A percentile compares a stretch with the other conserved stretches of the same genome.
phyloP scores from a whole-genome alignment of 1,140 invertebrate genomes.

The Daktulosphaira vitifoliae region DNA sequence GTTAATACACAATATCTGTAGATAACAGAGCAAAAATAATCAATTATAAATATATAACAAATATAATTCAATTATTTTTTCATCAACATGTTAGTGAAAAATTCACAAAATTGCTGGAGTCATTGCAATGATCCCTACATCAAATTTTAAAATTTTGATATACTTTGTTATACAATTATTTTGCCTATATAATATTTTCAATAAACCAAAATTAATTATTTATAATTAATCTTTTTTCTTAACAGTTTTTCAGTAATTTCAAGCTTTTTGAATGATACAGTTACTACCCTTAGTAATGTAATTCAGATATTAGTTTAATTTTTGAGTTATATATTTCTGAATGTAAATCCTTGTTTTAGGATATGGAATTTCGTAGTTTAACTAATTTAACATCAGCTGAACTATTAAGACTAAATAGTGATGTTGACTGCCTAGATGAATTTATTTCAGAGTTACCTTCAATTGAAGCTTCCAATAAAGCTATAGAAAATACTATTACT shows the following conservation, averaged over 20 bases:
- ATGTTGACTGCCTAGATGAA: constrained; percentile 58
- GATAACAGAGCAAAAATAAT: too few species aligned
- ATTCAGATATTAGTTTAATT: neutral
- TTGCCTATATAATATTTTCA: too few species aligned
- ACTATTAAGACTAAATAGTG: constrained; percentile 56
- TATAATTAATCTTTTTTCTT: neutral
- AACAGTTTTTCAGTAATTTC: constrained; percentile 5
- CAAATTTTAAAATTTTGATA: too few species aligned
- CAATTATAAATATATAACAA: too few species aligned
- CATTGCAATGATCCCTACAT: too few species aligned
- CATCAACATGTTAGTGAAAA: too few species aligned
- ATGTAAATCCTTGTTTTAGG: neutral
- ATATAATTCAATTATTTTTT: too few species aligned
- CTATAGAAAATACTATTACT: constrained; percentile 60
- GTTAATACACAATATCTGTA: too few species aligned
- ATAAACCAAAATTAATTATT: too few species aligned
- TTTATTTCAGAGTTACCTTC: constrained; percentile 53
- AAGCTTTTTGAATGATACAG: neutral
- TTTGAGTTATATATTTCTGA: too few species aligned
- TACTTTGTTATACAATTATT: too few species aligned
- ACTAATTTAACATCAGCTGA: constrained; percentile 57
- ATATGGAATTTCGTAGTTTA: constrained; percentile 41
- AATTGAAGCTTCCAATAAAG: constrained; percentile 55
- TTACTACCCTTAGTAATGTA: constrained; percentile 1
- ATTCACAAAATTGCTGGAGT: too few species aligned